A percentile compares a stretch with the other conserved stretches of the same genome.
Conservation (phyloP, 2,888 invertebrate genomes). For the Oscheius sp. region DNA sequence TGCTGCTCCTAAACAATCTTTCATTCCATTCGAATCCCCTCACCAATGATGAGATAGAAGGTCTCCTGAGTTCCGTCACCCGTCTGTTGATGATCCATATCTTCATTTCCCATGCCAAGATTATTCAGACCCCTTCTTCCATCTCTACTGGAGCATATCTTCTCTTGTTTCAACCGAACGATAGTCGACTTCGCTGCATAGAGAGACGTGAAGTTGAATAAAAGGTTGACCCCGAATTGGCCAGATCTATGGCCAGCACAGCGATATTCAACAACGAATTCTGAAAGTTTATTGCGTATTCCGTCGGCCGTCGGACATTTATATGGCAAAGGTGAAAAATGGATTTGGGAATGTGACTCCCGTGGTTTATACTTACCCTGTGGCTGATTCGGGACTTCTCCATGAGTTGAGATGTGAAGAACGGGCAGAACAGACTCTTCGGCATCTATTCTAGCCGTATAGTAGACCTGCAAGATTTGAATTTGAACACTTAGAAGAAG, state of each 20-base stretch:
- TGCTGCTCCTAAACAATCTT: constrained; percentile 39
- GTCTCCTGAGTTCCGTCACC: constrained; percentile 22
- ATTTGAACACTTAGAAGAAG: not conserved
- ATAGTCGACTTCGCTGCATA: constrained; percentile 36
- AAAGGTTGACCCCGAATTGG: constrained; percentile 60
- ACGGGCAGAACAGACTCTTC: constrained; percentile 68
- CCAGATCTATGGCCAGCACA: constrained; percentile 66
- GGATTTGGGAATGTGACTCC: constrained; percentile 24
- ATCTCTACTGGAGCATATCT: constrained; percentile 50
- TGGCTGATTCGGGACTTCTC: constrained; percentile 55
- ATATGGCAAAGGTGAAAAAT: constrained; percentile 23
- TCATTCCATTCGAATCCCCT: too few species aligned
- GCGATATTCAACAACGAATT: constrained; percentile 66
- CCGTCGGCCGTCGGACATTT: not conserved
- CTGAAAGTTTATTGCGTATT: constrained; percentile 35
- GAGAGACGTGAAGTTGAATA: constrained; percentile 54
- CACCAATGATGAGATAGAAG: constrained; percentile 25
- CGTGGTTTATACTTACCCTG: constrained; percentile 48
- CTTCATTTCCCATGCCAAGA: not conserved
- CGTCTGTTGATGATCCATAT: constrained; percentile 30
- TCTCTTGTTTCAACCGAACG: constrained; percentile 52
- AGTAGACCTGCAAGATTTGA: constrained; percentile 37
- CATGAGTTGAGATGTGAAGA: constrained; percentile 56
- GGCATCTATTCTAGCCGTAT: constrained; percentile 56
- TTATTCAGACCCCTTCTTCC: constrained; percentile 44